Base-by-base conservation (phyloP, 2,113 vertebrate species). In the Myotis brandtii region DNA sequence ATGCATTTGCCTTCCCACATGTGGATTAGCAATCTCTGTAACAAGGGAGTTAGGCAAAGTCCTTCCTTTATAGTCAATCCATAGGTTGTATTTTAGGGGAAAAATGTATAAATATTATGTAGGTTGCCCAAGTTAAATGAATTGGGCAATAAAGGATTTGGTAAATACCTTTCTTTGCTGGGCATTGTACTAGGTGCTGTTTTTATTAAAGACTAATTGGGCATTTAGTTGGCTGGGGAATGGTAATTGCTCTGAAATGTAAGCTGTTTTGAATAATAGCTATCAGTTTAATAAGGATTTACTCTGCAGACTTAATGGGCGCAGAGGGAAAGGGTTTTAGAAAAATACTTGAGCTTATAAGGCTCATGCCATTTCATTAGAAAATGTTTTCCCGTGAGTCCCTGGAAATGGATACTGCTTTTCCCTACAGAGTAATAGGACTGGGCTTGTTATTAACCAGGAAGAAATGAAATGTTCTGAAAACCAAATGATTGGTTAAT, bases 201-300 rank as follows among this genome's bases (percentile, higher is more conserved):
- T 95, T 96, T 97, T 86, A 97, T 92, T 97, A 96, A 96, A 96
- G 88, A 96, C 82, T 96, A 97, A 95, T 96, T 96, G 96, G 69
- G 56, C 91, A 95, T 91, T 95, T 88, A 93, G 94, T 95, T 95
- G 92, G 30, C 77, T 94, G 21, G 94, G 80, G 86, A 95, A 82
- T 94, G 82, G 62, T 85, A 96, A 95, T 94, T 97, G 90, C 69
- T 96, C 73, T 75, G 73, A 93, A 97, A 95, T 92, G 72, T 95
- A 89, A 93, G 85, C 85, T 96, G 30, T 95, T 97, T 94, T 97
- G 92, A 97, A 96, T 95, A 96, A 96, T 85, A 96, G 90, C 91
- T 90, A 96, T 81, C 86, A 83, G 50, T 91, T 95, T 96, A 96
- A 96, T 92, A 97, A 96, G 86, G 77, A 81, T 91, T 97, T 97